These are phyloP conservation scores for Thymallus thymallus DNA, from an alignment of 2,113 vertebrate genomes.

Conservation along the genomic window DNA sequence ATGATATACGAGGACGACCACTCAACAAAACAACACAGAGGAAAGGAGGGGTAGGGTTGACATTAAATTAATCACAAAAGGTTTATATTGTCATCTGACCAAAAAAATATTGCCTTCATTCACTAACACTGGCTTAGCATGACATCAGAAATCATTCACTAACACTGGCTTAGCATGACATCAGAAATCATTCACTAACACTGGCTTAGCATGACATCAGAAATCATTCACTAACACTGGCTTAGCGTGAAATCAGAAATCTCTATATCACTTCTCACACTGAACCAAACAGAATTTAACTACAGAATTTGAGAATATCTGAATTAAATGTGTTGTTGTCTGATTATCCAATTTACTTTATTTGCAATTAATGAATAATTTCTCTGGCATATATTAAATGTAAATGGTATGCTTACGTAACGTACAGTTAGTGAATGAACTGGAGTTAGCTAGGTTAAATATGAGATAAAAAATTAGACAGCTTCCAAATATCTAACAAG, in stretches of 20 bases:
- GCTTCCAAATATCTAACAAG: slow-evolving; percentile 23
- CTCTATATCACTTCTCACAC: no score
- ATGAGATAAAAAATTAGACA: neutral
- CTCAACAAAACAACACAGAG: neutral
- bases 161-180: neutral
- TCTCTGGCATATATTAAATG: neutral
- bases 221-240: slow-evolving; percentile 1
- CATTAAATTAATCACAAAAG: neutral
- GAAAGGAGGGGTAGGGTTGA: neutral
- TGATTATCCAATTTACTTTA: neutral
- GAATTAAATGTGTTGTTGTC: neutral
- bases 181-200: slow-evolving; percentile 17
- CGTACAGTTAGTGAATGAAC: neutral
- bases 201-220: neutral
- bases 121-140: slow-evolving; percentile 1
- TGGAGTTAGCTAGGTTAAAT: neutral
- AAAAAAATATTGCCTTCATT: neutral
- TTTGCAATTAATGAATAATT: neutral
- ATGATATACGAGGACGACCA: no score
- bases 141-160: no score
- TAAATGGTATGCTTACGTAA: neutral
- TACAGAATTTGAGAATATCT: neutral
- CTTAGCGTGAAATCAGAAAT: neutral
- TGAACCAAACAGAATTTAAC: neutral
- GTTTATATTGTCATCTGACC: no score